Evolutionary conservation across 2,113 vertebrate species (phyloP), one percentile per base, ranked within the genome.

Genomic region (Nothocercus nigrocapillus): DNA sequence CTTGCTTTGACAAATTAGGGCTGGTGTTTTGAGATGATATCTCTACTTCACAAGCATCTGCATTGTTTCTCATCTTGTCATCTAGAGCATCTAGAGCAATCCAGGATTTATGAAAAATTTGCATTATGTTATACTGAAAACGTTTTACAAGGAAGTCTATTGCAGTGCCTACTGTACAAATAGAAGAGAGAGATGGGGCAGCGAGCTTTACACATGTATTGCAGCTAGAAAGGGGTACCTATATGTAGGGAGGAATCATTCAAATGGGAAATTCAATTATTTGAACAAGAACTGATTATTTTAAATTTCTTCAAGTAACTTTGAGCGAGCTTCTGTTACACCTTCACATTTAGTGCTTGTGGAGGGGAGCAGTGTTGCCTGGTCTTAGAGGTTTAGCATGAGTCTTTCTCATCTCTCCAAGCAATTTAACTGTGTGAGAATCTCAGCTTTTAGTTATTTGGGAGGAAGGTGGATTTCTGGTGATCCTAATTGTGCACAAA

Each of bases 371-470:
- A 27, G 40, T 53, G 21, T 8, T 27, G 30, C 51, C 44, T 51
- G 59, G 16, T 64, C 27, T 56, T 4, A 15, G 2, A 11, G 9
- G 34, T 72, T 64, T 77, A 36, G 22, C 0, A 0, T 53, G 9
- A 0, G 7, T 30, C 42, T 86, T 47, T 88, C 24, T 21, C 54
- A 2, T 67, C 78, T 82, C 36, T 58, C 42, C 17, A 45, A 82
- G 49, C 38, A 62, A 40, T 40, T 30, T 74, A 49, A 25, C 9
- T 34, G 7, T 40, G 14, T 47, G 22, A 53, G 51, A 70, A 49
- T 21, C 20, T 62, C 30, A 30, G 9, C 67, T 74, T 53, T 11
- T 8, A 7, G 75, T 86, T 15, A 34, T 77, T 34, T 7, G 5
- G 27, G 34, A 51, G 53, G 27, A 18, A 88, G 24, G 13, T 73